Conservation (phyloP, 2,113 vertebrate species). For the Heterotis niloticus region DNA sequence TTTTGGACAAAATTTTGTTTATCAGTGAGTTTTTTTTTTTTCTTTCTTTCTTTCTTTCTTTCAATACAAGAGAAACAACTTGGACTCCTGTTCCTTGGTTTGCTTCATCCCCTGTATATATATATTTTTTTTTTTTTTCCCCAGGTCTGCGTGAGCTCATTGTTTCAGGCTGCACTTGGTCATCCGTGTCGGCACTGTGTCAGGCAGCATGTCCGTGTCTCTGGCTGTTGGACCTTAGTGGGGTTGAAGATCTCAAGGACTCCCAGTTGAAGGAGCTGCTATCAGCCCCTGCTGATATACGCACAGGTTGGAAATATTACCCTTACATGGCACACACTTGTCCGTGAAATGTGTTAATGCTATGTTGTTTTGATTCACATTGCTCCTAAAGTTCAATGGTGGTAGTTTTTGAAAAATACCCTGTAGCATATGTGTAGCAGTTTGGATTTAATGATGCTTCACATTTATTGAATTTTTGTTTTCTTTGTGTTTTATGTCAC, state of each 20-base stretch:
- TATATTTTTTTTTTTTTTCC: not conserved
- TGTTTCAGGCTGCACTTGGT: slow-evolving; percentile 77
- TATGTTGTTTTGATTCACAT: no score
- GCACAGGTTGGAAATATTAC: slow-evolving; percentile 63
- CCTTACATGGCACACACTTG: no score
- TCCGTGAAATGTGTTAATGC: no score
- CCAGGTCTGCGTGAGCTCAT: slow-evolving; percentile 81
- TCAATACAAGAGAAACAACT: no score
- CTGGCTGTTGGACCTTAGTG: slow-evolving; percentile 79
- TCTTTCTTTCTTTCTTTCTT: no score
- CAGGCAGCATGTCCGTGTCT: slow-evolving; percentile 79
- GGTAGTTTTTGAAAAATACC: no score
- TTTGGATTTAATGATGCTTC: no score
- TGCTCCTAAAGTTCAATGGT: no score
- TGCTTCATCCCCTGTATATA: not conserved
- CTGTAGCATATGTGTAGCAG: no score
- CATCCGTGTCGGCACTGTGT: slow-evolving; percentile 79
- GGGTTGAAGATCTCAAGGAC: slow-evolving; percentile 84
- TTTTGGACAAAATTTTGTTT: not conserved
- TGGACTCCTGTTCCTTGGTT: not conserved
- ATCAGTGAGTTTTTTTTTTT: not conserved
- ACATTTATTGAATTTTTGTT: no score
- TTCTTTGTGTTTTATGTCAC: no score
- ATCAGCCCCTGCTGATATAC: slow-evolving; percentile 70
- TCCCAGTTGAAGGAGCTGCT: slow-evolving; percentile 84